These are phyloP conservation scores for Oryzias woworae DNA, from an alignment of 2,113 vertebrate species.

Conservation along the genomic window DNA sequence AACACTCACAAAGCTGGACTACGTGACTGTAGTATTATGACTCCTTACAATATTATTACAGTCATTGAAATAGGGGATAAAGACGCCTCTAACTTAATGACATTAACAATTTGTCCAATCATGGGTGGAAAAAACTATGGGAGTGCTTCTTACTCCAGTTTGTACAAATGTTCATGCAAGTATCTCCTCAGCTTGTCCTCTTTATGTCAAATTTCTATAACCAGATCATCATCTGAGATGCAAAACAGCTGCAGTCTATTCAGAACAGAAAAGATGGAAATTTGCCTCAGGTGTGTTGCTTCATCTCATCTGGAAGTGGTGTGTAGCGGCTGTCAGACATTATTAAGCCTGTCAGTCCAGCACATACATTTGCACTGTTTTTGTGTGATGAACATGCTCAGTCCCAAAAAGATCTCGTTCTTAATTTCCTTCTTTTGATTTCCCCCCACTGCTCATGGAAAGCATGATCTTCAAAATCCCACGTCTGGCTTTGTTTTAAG, in stretches of 20 bases:
- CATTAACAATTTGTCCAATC: constrained; percentile 31
- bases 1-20: constrained; percentile 45
- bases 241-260: constrained; percentile 10
- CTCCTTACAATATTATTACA: constrained; percentile 19
- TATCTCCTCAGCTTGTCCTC: constrained; percentile 16
- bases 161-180: constrained; percentile 5
- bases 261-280: background rate
- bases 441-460: background rate
- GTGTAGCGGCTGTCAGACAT: constrained; percentile 16
- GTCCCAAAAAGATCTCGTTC: constrained; percentile 2
- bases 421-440: background rate
- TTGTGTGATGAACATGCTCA: background rate
- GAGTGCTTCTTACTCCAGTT: constrained; percentile 10
- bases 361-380: constrained; percentile 8
- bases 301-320: constrained; percentile 18
- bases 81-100: constrained; percentile 11
- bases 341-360: constrained; percentile 12
- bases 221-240: constrained; percentile 18
- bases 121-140: constrained; percentile 15
- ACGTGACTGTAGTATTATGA: constrained; percentile 21
- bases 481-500: constrained; percentile 12
- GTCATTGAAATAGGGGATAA: constrained; percentile 10
- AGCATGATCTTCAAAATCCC: background rate
- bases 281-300: constrained; percentile 8
- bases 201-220: constrained; percentile 13